Percentiles rank a stretch among this genome's conserved stretches.
These are phyloP conservation scores for Nematostella vectensis DNA, from an alignment of 92 coral and sea anemone species.

Conservation along the genomic window DNA sequence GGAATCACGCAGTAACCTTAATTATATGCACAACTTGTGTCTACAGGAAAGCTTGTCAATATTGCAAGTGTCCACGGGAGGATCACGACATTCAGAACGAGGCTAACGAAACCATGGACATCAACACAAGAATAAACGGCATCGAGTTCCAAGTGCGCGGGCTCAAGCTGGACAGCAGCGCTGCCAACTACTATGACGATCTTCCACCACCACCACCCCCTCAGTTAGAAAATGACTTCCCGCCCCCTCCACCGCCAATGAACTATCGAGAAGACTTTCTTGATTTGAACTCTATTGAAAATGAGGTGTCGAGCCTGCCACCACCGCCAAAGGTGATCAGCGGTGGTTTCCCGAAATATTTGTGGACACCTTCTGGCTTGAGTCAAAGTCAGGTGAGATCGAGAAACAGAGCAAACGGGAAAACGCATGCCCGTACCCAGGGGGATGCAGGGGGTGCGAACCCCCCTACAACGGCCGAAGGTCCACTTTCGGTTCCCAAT, in stretches of 20 bases:
- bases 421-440: too few relatives aligned
- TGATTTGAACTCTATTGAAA: conserved; percentile 33
- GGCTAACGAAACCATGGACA: too few relatives aligned
- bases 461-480: too few relatives aligned
- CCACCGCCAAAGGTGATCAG: conserved; percentile 24
- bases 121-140: conserved; percentile 46
- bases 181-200: conserved; percentile 35
- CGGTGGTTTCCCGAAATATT: conserved; percentile 40
- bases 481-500: too few relatives aligned
- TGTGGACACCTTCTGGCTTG: conserved; percentile 89
- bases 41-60: conserved; percentile 77
- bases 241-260: conserved; percentile 64
- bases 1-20: too few relatives aligned
- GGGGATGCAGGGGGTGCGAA: too few relatives aligned
- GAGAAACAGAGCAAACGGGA: too few relatives aligned
- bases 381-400: conserved; percentile 74
- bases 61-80: conserved; percentile 96
- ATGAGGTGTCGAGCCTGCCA: conserved; percentile 35
- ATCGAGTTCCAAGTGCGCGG: conserved; percentile 68
- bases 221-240: conserved; percentile 1
- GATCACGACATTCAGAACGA: conserved; percentile 71
- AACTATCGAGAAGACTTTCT: conserved; percentile 36
- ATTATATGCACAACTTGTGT: too few relatives aligned
- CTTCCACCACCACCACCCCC: conserved; percentile 49
- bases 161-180: conserved; percentile 42